Base-by-base conservation (phyloP, 2,888 invertebrate species). In the Teleogryllus oceanicus region DNA sequence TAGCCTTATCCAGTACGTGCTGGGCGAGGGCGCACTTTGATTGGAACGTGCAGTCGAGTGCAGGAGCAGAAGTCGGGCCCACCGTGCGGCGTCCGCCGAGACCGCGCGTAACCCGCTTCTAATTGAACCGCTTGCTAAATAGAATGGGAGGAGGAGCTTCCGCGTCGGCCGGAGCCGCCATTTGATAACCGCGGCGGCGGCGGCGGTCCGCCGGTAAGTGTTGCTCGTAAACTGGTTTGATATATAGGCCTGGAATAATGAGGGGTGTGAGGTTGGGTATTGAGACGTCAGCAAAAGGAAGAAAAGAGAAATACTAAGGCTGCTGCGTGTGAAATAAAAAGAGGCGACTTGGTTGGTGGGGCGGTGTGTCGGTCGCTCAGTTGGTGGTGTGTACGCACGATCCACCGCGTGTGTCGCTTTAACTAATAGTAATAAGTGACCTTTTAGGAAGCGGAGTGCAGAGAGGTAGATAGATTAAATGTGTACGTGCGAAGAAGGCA, bases 201-300 rank as follows among this genome's bases (percentile, higher is more conserved):
- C 21, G 37, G 37, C 37, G 37, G 37, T 37, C 37, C 8, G 37
- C 8, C 37, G 37, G 62, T n/a, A 62, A 13, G 62, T 62, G 62
- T n/a, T 3, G 16, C 62, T 62, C n/a, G 62, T 62, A 62, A 62
- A 62, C 62, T 62, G 62, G 62, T 62, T 62, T 62, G 62, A 62
- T 62, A 62, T 62, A 62, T 62, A 62, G 62, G 62, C n/a, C 62
- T 62, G 62, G 62, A 13, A 62, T 62, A 62, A 62, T 62, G 62
- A 62, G n/a, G n/a, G 62, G 62, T 18, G 62, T 8, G 62, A 62
- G 62, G 13, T 13, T n/a, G 16, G 62, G 62, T 62, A 62, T 62
- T 62, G 62, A 62, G 62, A 62, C 62, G 62, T 62, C 62, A 62
- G 62, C 62, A 62, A 62, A 62, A 62, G 62, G 62, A 62, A 62